Evolutionary conservation across 2,888 invertebrate genomes (phyloP).

Genomic region (Drosophila conformis): DNA sequence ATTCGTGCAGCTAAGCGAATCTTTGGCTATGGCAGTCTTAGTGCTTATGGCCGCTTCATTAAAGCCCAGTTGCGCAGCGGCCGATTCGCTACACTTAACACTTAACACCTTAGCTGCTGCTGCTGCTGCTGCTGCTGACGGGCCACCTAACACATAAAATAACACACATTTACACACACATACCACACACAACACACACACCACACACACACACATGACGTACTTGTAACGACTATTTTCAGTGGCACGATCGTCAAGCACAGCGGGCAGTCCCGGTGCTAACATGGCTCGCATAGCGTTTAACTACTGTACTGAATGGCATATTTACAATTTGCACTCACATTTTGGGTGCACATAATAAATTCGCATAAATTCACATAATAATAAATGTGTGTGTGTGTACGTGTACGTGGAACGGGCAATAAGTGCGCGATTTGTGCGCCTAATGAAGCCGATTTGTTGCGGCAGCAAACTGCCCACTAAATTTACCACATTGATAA

Average conservation of each 20-base stretch:
- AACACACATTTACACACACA: slow-evolving; percentile 6
- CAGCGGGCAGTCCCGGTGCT: slow-evolving; percentile 62
- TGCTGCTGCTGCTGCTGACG: neutral
- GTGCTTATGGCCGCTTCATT: slow-evolving; percentile 42
- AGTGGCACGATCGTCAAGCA: slow-evolving; percentile 55
- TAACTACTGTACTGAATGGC: slow-evolving; percentile 73
- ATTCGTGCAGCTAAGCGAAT: slow-evolving; percentile 15
- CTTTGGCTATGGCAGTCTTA: slow-evolving; percentile 6
- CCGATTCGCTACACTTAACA: slow-evolving; percentile 56
- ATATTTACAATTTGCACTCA: slow-evolving; percentile 68
- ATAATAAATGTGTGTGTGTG: slow-evolving; percentile 16
- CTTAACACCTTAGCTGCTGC: slow-evolving; percentile 29
- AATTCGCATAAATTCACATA: slow-evolving; percentile 63
- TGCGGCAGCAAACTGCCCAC: slow-evolving; percentile 62
- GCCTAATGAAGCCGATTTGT: slow-evolving; percentile 73
- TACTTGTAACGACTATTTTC: slow-evolving; percentile 52
- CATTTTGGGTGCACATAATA: slow-evolving; percentile 57
- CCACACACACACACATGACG: slow-evolving; percentile 1
- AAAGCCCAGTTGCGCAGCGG: slow-evolving; percentile 50
- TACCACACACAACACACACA: neutral
- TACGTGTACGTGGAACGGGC: slow-evolving; percentile 51
- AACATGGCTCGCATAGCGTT: slow-evolving; percentile 56
- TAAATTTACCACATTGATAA: slow-evolving; percentile 61
- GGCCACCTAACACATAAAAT: neutral
- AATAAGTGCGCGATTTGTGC: slow-evolving; percentile 70